A percentile compares a stretch with the other conserved stretches of the same genome.
These are phyloP conservation scores for Antechinus stuartii DNA, from an alignment of 2,113 vertebrate species.

Conservation along the genomic window DNA sequence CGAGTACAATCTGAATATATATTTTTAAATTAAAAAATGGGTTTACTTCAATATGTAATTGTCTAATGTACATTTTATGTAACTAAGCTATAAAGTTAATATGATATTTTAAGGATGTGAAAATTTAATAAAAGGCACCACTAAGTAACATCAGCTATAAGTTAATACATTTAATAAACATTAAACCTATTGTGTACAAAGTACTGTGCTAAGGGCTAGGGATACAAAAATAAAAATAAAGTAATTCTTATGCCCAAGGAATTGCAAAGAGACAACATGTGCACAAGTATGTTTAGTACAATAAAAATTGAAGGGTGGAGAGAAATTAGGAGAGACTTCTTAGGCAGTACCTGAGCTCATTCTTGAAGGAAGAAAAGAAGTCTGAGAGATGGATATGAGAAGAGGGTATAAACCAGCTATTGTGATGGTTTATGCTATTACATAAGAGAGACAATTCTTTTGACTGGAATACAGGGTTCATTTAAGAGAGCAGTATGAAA, in stretches of 20 bases:
- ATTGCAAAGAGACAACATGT: background rate
- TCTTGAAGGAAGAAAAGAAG: background rate
- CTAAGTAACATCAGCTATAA: background rate
- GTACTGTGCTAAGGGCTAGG: background rate
- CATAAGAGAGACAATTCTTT: background rate
- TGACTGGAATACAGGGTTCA: background rate
- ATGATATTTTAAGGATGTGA: constrained; percentile 25
- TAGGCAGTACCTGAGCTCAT: background rate
- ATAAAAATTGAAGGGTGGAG: background rate
- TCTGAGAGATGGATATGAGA: background rate
- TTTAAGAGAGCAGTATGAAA: background rate
- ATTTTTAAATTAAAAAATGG: background rate
- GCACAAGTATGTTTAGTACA: background rate
- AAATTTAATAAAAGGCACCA: constrained; percentile 21
- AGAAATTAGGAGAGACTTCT: background rate
- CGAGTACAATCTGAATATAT: background rate
- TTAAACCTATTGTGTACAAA: background rate
- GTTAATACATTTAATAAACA: background rate
- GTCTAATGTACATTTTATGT: background rate
- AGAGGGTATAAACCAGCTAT: too few relatives aligned
- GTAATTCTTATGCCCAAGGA: background rate
- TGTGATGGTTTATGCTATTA: background rate
- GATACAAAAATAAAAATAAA: background rate
- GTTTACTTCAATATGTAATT: background rate
- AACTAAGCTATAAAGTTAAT: background rate